Evolutionary conservation across 1,140 invertebrate genomes (phyloP).

Genomic region (Dreissena polymorpha): DNA sequence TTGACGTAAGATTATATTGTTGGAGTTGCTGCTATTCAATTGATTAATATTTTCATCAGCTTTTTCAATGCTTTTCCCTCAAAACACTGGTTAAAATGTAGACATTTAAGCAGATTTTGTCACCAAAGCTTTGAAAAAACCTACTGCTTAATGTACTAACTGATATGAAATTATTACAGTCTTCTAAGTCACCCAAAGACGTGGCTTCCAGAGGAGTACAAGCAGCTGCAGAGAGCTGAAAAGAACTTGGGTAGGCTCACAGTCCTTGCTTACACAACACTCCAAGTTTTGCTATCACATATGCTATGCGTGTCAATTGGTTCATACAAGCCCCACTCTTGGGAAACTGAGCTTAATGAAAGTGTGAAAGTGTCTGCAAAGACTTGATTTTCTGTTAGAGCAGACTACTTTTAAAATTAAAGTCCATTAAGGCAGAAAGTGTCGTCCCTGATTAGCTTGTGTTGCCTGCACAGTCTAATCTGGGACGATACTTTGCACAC

Average conservation of each 20-base stretch:
- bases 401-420: no score
- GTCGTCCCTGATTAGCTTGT: no score
- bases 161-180: slow-evolving; percentile 51
- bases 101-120: neutral
- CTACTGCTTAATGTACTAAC: neutral
- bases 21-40: neutral
- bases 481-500: no score
- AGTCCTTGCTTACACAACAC: neutral
- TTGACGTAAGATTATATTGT: slow-evolving; percentile 50
- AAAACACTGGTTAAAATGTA: slow-evolving; percentile 20
- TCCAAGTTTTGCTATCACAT: neutral
- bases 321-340: neutral
- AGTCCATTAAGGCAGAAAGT: no score
- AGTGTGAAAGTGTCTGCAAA: no score
- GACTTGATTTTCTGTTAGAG: no score
- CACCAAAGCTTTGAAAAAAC: neutral
- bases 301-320: no score
- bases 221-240: slow-evolving; percentile 63
- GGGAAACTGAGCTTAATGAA: no score
- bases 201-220: slow-evolving; percentile 70
- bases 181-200: slow-evolving; percentile 69
- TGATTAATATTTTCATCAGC: neutral
- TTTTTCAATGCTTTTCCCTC: neutral
- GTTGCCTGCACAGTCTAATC: no score
- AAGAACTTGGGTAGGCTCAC: slow-evolving; percentile 61